Evolutionary conservation across 1,140 invertebrate genomes (phyloP).

Genomic region (Fopius arisanus): DNA sequence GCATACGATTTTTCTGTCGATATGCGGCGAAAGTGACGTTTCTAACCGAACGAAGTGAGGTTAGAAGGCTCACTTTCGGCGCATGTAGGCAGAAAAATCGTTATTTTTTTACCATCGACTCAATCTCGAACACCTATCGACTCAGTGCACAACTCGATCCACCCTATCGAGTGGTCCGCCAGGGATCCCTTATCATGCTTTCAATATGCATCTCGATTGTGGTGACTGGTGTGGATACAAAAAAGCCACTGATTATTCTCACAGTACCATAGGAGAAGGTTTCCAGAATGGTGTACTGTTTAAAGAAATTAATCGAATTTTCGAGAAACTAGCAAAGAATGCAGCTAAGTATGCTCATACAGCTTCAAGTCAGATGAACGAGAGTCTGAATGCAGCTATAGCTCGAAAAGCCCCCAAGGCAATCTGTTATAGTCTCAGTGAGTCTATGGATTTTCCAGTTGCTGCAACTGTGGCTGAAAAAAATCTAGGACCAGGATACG

Average conservation of each 20-base stretch:
- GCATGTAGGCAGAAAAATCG: too few relatives aligned
- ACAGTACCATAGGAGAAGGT: constrained; percentile 11
- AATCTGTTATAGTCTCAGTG: constrained; percentile 14
- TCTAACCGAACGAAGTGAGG: too few relatives aligned
- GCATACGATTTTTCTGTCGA: too few relatives aligned
- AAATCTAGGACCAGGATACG: neutral
- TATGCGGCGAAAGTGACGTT: too few relatives aligned
- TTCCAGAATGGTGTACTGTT: neutral
- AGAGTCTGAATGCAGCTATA: constrained; percentile 9
- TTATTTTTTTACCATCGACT: too few relatives aligned
- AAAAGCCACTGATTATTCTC: constrained; percentile 3
- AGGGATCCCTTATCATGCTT: neutral
- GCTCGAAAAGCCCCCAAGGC: constrained; percentile 18
- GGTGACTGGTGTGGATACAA: neutral
- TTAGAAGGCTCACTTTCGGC: too few relatives aligned
- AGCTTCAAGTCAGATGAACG: constrained; percentile 15
- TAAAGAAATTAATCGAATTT: neutral
- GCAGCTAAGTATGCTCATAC: neutral
- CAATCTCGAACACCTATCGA: too few relatives aligned
- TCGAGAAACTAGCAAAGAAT: constrained; percentile 14
- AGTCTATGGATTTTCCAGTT: constrained; percentile 11
- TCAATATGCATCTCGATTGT: neutral
- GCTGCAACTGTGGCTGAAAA: too few relatives aligned
- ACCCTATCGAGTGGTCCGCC: too few relatives aligned
- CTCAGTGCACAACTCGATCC: too few relatives aligned